phyloP scores from a whole-genome alignment of 2,113 vertebrate genomes.

The Neogobius melanostomus region DNA sequence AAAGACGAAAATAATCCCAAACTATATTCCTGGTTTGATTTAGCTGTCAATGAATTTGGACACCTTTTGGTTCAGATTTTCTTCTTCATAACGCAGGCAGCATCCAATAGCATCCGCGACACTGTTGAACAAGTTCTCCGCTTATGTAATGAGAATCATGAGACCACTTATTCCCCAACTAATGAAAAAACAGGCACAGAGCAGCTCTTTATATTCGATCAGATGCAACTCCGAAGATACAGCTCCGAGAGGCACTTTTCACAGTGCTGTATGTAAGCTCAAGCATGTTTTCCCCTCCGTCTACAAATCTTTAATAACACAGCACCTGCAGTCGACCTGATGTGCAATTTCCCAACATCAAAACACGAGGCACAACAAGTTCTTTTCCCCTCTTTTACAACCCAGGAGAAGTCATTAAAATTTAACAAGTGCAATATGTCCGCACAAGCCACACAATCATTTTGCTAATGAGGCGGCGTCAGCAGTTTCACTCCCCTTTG shows the following conservation, averaged over 20 bases:
- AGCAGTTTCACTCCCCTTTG: slow-evolving; percentile 17
- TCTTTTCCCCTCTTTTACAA: slow-evolving; percentile 13
- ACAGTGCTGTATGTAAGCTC: not conserved
- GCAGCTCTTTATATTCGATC: slow-evolving; percentile 10
- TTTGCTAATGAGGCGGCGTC: slow-evolving; percentile 33
- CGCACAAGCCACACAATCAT: slow-evolving; percentile 17
- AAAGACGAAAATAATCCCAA: too few species aligned
- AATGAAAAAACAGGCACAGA: not conserved
- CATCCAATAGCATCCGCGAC: too few species aligned
- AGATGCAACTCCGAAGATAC: slow-evolving; percentile 5
- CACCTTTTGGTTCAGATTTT: too few species aligned
- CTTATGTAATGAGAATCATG: not conserved
- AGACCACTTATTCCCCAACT: not conserved
- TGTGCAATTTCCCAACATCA: not conserved
- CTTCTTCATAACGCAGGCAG: not conserved
- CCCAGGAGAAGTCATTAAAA: slow-evolving; percentile 22
- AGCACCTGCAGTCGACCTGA: not conserved
- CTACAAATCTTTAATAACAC: not conserved
- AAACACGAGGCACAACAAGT: not conserved
- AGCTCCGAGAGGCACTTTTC: not conserved
- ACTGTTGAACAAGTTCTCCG: not conserved
- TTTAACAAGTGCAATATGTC: slow-evolving; percentile 32
- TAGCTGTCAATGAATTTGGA: too few species aligned
- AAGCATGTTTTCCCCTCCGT: not conserved
- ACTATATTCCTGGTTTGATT: too few species aligned